Conservation (phyloP, 37 sponge, comb jelly and placozoan genomes). For the Dysidea cf. avara region DNA sequence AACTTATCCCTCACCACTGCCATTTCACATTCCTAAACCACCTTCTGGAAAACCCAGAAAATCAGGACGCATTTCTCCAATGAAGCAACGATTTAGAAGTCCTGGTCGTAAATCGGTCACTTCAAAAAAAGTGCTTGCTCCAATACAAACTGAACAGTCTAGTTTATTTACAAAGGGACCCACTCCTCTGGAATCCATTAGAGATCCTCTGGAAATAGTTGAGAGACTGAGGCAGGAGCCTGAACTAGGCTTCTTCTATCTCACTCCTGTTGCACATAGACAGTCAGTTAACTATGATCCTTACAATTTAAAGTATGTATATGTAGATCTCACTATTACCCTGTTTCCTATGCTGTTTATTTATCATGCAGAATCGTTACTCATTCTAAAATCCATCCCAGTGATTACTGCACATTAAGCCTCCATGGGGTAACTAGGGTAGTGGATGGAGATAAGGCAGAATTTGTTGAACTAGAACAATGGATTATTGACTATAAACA, state of each 20-base stretch:
- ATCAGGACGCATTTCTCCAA: too few relatives aligned
- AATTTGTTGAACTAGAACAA: slow-evolving; percentile 75
- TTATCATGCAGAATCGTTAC: slow-evolving; percentile 58
- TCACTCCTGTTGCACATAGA: slow-evolving; percentile 64
- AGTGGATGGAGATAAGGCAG: slow-evolving; percentile 70
- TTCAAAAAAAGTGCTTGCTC: too few relatives aligned
- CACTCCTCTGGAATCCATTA: slow-evolving; percentile 60
- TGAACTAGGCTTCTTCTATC: slow-evolving; percentile 91
- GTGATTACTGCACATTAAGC: slow-evolving; percentile 89
- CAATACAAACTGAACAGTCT: too few relatives aligned
- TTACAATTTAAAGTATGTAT: slow-evolving; percentile 78
- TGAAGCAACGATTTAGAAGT: too few relatives aligned
- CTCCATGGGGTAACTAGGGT: slow-evolving; percentile 86
- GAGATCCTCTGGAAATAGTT: slow-evolving; percentile 83
- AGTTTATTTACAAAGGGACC: background rate
- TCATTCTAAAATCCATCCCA: slow-evolving; percentile 72
- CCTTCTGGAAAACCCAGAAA: too few relatives aligned
- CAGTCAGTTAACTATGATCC: slow-evolving; percentile 83
- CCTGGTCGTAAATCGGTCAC: too few relatives aligned
- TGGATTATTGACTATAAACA: slow-evolving; percentile 90
- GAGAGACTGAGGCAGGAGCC: slow-evolving; percentile 74
- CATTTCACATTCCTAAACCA: too few relatives aligned
- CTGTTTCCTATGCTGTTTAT: background rate
- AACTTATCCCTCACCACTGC: too few relatives aligned
- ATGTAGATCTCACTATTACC: background rate